Evolutionary conservation across 2,797 vertebrate species (phyloP).

Genomic region (Acomys russatus): DNA sequence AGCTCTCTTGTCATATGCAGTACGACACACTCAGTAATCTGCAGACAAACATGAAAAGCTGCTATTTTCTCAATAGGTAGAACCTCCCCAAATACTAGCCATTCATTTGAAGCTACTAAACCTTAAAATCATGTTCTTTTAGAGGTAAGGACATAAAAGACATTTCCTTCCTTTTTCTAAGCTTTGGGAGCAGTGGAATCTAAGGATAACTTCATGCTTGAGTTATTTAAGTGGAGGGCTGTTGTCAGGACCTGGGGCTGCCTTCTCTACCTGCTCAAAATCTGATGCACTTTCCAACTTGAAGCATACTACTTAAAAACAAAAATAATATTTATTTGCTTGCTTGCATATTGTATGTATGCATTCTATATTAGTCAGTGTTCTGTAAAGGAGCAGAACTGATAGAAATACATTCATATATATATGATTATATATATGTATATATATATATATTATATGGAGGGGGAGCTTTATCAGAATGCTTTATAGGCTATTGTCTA

Average conservation of each 20-base stretch:
- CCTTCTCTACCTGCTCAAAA: background rate
- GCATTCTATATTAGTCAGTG: background rate
- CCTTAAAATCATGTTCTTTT: slow-evolving; percentile 26
- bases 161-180: background rate
- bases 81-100: background rate
- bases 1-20: background rate
- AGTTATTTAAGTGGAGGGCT: background rate
- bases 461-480: background rate
- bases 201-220: background rate
- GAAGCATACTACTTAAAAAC: background rate
- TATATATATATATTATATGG: no score
- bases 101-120: slow-evolving; percentile 21
- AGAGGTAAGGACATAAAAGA: background rate
- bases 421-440: no score
- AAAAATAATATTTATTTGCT: background rate
- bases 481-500: background rate
- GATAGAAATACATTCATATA: background rate
- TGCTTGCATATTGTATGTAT: background rate
- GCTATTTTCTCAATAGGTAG: background rate
- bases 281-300: background rate
- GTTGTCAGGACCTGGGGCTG: background rate
- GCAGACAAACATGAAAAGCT: background rate
- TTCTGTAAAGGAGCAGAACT: background rate
- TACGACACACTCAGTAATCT: background rate
- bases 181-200: slow-evolving; percentile 10